Conservation (phyloP, 1,140 invertebrate species). For the Druon quercuslanigerum region DNA sequence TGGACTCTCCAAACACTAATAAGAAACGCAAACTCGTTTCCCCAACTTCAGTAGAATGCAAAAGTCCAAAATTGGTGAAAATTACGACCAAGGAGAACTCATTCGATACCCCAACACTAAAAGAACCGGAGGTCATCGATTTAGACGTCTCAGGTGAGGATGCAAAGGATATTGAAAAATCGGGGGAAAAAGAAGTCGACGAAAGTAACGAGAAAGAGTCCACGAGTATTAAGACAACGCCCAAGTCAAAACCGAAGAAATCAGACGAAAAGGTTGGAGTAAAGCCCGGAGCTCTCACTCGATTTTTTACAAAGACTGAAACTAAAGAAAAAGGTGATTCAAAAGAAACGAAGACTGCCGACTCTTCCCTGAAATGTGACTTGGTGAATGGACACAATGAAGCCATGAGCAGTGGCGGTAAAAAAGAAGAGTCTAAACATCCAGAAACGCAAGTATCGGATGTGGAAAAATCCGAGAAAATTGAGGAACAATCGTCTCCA, state of each 20-base stretch:
- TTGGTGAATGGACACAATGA: slow-evolving; percentile 29
- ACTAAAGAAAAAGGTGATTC: slow-evolving; percentile 49
- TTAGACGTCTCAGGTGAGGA: slow-evolving; percentile 32
- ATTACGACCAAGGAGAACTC: slow-evolving; percentile 60
- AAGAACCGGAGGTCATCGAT: slow-evolving; percentile 36
- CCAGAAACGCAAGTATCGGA: background rate
- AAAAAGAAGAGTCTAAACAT: background rate
- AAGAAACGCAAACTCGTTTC: slow-evolving; percentile 68
- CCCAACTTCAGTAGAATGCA: slow-evolving; percentile 51
- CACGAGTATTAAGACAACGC: background rate
- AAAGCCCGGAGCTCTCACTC: slow-evolving; percentile 56
- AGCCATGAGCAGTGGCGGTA: background rate
- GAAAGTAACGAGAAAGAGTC: slow-evolving; percentile 56
- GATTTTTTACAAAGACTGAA: slow-evolving; percentile 37
- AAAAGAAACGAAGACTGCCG: slow-evolving; percentile 64
- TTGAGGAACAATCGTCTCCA: background rate
- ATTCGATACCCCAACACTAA: slow-evolving; percentile 9
- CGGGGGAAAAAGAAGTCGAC: slow-evolving; percentile 46
- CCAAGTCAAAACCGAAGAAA: slow-evolving; percentile 6
- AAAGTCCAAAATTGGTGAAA: slow-evolving; percentile 64
- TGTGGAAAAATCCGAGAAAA: slow-evolving; percentile 7
- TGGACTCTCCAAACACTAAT: slow-evolving; percentile 48
- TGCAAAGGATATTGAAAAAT: slow-evolving; percentile 31
- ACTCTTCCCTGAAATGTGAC: slow-evolving; percentile 23
- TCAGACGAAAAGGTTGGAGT: background rate